These are phyloP conservation scores for Uromys caudimaculatus DNA, from an alignment of 2,797 vertebrate genomes.

Conservation along the genomic window DNA sequence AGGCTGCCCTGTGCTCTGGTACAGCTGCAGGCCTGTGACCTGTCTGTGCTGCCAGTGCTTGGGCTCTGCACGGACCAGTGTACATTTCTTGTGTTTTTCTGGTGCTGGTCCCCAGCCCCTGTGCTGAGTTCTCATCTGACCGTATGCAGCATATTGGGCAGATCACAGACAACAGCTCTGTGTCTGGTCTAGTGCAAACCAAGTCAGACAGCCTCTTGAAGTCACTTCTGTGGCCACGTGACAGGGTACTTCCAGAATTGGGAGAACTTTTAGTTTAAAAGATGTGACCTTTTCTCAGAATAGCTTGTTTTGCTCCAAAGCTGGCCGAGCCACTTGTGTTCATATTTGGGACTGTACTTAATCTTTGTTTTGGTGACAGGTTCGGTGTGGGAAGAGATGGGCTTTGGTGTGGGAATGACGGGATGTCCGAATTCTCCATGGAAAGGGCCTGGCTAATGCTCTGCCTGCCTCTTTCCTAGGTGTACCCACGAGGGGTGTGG, in stretches of 20 bases:
- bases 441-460: background rate
- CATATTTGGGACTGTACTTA: background rate
- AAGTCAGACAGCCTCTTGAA: background rate
- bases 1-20: too few relatives aligned
- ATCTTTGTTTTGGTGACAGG: background rate
- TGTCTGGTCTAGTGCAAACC: background rate
- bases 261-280: constrained; percentile 31
- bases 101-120: background rate
- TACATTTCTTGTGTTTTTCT: background rate
- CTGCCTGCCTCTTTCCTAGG: constrained; percentile 82
- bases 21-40: background rate
- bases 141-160: background rate
- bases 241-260: background rate
- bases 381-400: background rate
- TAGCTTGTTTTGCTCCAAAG: background rate
- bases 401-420: background rate
- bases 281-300: background rate
- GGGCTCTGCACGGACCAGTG: rapidly evolving
- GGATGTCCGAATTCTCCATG: background rate
- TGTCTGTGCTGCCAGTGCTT: background rate
- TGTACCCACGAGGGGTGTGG: constrained; percentile 91
- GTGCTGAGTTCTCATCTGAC: background rate
- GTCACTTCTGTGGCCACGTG: background rate
- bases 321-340: background rate
- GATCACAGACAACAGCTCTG: background rate